These are phyloP conservation scores for Rhea pennata DNA, from an alignment of 2,113 vertebrate genomes.

Conservation along the genomic window DNA sequence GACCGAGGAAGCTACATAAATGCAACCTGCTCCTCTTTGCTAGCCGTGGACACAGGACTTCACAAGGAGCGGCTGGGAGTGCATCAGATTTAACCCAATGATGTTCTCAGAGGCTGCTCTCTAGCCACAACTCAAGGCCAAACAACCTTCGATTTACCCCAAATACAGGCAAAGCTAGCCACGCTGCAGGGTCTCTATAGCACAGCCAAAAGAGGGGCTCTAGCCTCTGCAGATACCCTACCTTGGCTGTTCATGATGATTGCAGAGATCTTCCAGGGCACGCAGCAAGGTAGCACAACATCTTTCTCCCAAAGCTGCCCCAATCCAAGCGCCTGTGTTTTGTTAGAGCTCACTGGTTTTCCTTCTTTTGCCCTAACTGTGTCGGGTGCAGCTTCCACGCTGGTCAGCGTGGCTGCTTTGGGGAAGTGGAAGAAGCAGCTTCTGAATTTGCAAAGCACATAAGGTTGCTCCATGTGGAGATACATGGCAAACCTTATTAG, in stretches of 20 bases:
- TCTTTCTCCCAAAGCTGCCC: neutral
- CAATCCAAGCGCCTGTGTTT: neutral
- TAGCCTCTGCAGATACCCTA: neutral
- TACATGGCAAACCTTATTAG: neutral
- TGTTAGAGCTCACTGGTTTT: neutral
- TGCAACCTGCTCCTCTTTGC: neutral
- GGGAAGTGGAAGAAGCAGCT: neutral
- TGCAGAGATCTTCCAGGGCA: neutral
- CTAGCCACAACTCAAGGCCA: neutral
- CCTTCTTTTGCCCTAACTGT: too few relatives aligned
- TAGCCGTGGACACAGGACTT: neutral
- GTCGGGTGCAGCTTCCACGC: neutral
- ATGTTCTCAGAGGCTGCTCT: neutral
- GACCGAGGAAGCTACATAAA: neutral
- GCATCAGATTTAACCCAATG: neutral
- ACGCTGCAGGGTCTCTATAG: neutral
- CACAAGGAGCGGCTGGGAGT: neutral
- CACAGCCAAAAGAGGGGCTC: neutral
- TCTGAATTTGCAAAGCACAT: neutral
- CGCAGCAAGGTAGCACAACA: too few relatives aligned
- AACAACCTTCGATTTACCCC: neutral
- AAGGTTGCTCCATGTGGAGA: neutral
- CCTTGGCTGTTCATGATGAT: fast-evolving
- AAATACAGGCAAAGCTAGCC: neutral
- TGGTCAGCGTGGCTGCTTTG: fast-evolving